Base-by-base conservation (phyloP, 2,888 invertebrate species). In the Sarcophaga carnaria region DNA sequence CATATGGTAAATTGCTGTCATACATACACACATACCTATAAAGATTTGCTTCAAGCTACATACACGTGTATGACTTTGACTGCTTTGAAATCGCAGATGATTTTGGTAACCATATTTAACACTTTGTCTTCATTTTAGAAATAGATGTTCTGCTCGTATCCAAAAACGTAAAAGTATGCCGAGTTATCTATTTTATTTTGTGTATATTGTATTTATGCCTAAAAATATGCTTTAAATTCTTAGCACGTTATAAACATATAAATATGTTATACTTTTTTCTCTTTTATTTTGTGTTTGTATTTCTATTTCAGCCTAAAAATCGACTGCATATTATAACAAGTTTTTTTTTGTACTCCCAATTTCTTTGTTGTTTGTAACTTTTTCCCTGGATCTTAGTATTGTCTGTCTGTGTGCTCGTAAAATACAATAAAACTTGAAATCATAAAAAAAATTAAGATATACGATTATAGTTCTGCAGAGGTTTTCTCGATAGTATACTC, bases 391-490 rank as follows among this genome's bases (percentile, higher is more conserved):
- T 20, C 11, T n/a, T 78, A 14, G 5, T 80, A 54, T 70, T 63
- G n/a, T 37, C 47, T 70, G 6, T 27, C 20, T 37, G 62, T 45
- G n/a, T 67, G 37, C 77, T 63, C 81, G 80, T 74, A 79, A 79
- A 79, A 20, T 71, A 71, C 79, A 79, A 88, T 83, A 83, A 88
- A 88, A 86, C 74, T 88, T 88, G 64, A 80, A 85, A 88, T 85
- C 83, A 81, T 83, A 81, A 88, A 85, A 88, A 37, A 37, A 37
- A 80, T 80, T 75, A 88, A 85, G 79, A 88, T 79, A 80, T 78
- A 80, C 75, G 78, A 83, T 83, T 81, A 81, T 86, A 88, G 83
- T 88, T 85, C 75, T 72, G 80, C 72, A 76, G 60, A 71, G 81
- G 69, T 37, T 37, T 37, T 37, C 37, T 37, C 10, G 37, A 10